These are phyloP conservation scores for Mimumesa dahlbomi DNA, from an alignment of 2,888 invertebrate genomes.

Conservation along the genomic window DNA sequence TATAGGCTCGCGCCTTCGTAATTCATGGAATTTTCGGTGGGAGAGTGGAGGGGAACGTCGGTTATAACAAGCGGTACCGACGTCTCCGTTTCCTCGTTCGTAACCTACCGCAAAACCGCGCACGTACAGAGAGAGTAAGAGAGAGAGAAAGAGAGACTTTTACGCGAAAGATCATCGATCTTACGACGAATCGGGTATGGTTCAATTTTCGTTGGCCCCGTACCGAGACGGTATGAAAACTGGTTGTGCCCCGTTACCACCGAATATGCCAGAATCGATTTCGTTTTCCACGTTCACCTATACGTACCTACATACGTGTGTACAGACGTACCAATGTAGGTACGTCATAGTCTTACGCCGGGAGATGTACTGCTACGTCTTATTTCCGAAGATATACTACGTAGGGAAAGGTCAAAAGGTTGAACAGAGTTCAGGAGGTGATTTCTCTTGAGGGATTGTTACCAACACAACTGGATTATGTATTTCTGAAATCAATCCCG, in stretches of 20 bases:
- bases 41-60: too few relatives aligned
- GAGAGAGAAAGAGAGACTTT: too few relatives aligned
- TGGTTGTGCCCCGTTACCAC: background rate
- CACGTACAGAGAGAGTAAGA: too few relatives aligned
- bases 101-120: background rate
- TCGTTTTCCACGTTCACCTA: constrained; percentile 9
- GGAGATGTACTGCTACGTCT: background rate
- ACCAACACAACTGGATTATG: too few relatives aligned
- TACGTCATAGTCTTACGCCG: too few relatives aligned
- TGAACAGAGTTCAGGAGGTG: too few relatives aligned
- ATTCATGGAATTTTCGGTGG: constrained; percentile 65
- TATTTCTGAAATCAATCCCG: too few relatives aligned
- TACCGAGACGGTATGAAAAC: background rate
- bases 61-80: background rate
- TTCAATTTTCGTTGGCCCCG: constrained; percentile 3
- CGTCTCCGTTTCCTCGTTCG: too few relatives aligned
- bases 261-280: constrained; percentile 36
- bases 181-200: background rate
- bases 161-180: background rate
- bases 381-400: constrained; percentile 1
- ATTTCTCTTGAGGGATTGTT: too few relatives aligned
- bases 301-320: too few relatives aligned
- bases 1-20: constrained; percentile 61
- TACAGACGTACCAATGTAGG: background rate
- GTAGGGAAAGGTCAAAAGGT: background rate